Evolutionary conservation across 2,888 invertebrate genomes (phyloP).

Genomic region (Pterobdella sp.): DNA sequence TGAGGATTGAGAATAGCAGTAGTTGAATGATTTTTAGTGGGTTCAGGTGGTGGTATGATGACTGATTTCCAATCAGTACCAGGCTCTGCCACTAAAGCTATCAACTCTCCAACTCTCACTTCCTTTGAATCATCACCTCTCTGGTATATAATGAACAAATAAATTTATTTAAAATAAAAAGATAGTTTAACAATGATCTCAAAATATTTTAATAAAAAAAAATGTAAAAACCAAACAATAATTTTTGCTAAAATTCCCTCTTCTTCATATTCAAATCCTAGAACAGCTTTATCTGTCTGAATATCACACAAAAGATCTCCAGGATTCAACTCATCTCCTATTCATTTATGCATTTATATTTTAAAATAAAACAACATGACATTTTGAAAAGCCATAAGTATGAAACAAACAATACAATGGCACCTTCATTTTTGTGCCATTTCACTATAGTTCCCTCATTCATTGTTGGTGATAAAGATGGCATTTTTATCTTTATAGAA

Average conservation of each 20-base stretch:
- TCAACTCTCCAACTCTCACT: slow-evolving; percentile 55
- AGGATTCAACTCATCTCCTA: slow-evolving; percentile 59
- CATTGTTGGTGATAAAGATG: slow-evolving; percentile 95
- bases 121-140: slow-evolving; percentile 56
- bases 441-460: slow-evolving; percentile 86
- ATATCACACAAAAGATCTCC: slow-evolving; percentile 67
- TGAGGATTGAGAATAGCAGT: too few species aligned
- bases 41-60: too few species aligned
- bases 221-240: too few species aligned
- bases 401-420: too few species aligned
- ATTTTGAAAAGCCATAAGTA: too few species aligned
- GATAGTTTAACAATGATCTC: too few species aligned
- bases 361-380: too few species aligned
- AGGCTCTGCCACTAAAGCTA: slow-evolving; percentile 59
- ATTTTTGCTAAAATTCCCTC: slow-evolving; percentile 95
- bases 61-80: slow-evolving; percentile 61
- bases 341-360: slow-evolving; percentile 48
- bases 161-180: slow-evolving; percentile 21
- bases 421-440: slow-evolving; percentile 68
- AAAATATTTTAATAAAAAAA: too few species aligned
- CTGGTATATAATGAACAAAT: slow-evolving; percentile 36
- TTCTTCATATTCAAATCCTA: slow-evolving; percentile 97
- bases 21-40: too few species aligned
- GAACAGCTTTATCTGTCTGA: slow-evolving; percentile 97
- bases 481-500: slow-evolving; percentile 55